Evolutionary conservation across 2,888 invertebrate genomes (phyloP).

Genomic region (Acanthopleura granulata): DNA sequence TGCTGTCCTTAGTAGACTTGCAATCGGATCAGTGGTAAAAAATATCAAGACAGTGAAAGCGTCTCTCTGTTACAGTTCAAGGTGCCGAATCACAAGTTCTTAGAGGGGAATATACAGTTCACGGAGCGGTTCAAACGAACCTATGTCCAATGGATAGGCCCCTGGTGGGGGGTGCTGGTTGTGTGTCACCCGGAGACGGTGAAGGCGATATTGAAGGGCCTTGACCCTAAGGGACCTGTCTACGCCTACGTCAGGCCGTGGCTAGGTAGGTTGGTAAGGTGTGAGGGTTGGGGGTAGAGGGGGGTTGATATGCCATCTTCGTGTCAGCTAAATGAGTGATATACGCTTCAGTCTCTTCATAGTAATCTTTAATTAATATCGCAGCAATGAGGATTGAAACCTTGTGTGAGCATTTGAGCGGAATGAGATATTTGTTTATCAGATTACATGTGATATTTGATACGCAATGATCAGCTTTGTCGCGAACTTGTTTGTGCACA

Average conservation of each 20-base stretch:
- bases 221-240: conserved; percentile 2
- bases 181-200: conserved; percentile 14
- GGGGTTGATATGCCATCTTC: too few relatives aligned
- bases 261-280: conserved; percentile 28
- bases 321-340: too few relatives aligned
- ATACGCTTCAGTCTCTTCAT: too few relatives aligned
- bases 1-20: too few relatives aligned
- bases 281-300: too few relatives aligned
- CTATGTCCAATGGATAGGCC: conserved; percentile 11
- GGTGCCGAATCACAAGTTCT: background rate
- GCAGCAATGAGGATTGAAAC: too few relatives aligned
- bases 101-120: background rate
- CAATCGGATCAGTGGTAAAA: background rate
- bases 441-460: too few relatives aligned
- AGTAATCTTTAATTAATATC: too few relatives aligned
- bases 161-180: background rate
- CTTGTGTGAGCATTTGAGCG: too few relatives aligned
- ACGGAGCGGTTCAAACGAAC: background rate
- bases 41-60: background rate
- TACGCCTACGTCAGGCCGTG: background rate
- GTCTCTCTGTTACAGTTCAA: background rate
- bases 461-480: too few relatives aligned
- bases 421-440: too few relatives aligned
- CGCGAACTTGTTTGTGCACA: background rate
- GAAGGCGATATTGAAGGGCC: background rate